Percentiles rank a stretch among this genome's conserved stretches.
Conservation (phyloP, 2,113 vertebrate species). For the Pseudolaguvia tuberculata region DNA sequence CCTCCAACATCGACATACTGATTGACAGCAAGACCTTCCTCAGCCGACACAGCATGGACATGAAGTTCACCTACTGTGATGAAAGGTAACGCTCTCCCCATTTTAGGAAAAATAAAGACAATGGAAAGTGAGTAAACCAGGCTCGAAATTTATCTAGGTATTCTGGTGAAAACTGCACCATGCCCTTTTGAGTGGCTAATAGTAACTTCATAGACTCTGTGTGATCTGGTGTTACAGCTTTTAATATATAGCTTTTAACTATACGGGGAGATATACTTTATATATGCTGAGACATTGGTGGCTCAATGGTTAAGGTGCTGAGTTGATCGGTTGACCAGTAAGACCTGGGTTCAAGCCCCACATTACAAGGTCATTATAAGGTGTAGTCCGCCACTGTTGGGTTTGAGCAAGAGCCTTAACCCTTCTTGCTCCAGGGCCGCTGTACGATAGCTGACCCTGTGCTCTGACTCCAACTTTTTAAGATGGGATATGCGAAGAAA, state of each 20-base stretch:
- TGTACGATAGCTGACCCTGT: too few species aligned
- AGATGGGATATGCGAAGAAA: too few species aligned
- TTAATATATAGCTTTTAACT: neutral
- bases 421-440: too few species aligned
- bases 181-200: neutral
- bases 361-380: too few species aligned
- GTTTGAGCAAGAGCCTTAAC: too few species aligned
- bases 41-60: conserved; percentile 98
- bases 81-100: conserved; percentile 74
- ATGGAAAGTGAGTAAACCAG: neutral
- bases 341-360: too few species aligned
- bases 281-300: too few species aligned
- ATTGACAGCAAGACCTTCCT: conserved; percentile 95
- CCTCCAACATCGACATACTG: conserved; percentile 92
- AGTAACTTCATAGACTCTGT: neutral
- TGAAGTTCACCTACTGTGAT: conserved; percentile 98
- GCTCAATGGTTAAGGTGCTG: too few species aligned
- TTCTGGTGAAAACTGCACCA: neutral
- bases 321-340: too few species aligned
- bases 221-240: neutral
- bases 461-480: too few species aligned
- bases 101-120: neutral
- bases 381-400: too few species aligned
- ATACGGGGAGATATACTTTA: too few species aligned
- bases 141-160: neutral